Conservation (phyloP, 2,888 invertebrate species). For the Ctena decussata region DNA sequence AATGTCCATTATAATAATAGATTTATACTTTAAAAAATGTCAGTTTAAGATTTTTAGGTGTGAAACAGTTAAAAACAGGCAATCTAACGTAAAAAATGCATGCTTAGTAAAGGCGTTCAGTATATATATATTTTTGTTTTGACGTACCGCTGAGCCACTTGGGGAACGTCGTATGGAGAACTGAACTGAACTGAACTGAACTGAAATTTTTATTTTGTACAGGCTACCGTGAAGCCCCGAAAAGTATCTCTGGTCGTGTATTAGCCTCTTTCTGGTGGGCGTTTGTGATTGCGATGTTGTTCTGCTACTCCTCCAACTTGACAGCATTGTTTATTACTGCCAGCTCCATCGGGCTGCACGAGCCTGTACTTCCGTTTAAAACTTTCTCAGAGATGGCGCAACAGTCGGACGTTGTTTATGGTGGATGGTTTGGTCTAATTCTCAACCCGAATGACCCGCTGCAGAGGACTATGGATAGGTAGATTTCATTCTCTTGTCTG, state of each 20-base stretch:
- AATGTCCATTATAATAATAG: no score
- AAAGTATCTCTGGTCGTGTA: background rate
- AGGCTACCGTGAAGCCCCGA: slow-evolving; percentile 4
- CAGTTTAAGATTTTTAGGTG: no score
- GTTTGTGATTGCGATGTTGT: background rate
- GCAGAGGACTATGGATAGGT: slow-evolving; percentile 33
- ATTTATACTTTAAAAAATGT: no score
- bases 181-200: no score
- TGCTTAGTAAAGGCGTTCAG: no score
- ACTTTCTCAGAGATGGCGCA: slow-evolving; percentile 39
- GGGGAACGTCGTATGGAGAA: no score
- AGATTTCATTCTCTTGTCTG: no score
- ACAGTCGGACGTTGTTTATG: slow-evolving; percentile 41
- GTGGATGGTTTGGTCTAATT: slow-evolving; percentile 48
- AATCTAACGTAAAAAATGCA: no score
- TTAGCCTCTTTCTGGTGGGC: slow-evolving; percentile 27
- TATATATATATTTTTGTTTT: no score
- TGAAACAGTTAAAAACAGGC: no score
- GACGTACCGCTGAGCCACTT: no score
- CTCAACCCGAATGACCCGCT: slow-evolving; percentile 38
- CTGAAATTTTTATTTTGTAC: no score
- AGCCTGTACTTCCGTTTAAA: slow-evolving; percentile 42
- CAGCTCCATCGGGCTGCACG: background rate
- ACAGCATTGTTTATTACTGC: slow-evolving; percentile 16
- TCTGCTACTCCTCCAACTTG: slow-evolving; percentile 27